phyloP scores from a whole-genome alignment of 2,797 vertebrate species.

The Tapirus indicus region DNA sequence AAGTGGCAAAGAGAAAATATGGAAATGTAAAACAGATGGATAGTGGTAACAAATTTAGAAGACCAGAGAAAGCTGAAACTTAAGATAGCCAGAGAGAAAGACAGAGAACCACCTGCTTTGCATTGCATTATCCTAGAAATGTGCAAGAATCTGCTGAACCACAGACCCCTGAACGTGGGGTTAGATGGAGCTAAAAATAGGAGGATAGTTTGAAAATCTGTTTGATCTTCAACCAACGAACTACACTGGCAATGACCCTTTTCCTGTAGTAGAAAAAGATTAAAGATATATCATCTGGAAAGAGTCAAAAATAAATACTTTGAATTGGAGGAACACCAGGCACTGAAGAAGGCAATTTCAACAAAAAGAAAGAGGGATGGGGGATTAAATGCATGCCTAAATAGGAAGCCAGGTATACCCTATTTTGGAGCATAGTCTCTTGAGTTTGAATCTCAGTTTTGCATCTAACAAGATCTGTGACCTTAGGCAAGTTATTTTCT shows the following conservation, averaged over 20 bases:
- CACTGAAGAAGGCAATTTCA: neutral
- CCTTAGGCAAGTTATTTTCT: neutral
- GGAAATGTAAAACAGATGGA: conserved; percentile 70
- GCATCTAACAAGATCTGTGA: neutral
- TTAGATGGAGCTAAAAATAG: neutral
- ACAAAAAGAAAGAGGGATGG: neutral
- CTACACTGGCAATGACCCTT: neutral
- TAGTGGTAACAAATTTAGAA: conserved; percentile 72
- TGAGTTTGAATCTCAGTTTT: neutral
- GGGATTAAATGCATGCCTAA: neutral
- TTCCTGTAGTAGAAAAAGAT: neutral
- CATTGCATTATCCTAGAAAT: conserved; percentile 61
- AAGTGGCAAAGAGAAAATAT: conserved; percentile 51
- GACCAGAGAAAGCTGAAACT: conserved; percentile 66
- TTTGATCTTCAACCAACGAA: neutral
- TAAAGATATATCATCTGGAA: neutral
- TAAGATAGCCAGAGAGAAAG: conserved; percentile 65
- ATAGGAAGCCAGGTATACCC: neutral
- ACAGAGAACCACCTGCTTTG: conserved; percentile 58
- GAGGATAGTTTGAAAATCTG: neutral
- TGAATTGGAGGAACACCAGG: neutral
- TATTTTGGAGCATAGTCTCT: neutral
- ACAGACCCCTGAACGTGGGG: neutral
- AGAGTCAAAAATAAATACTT: neutral
- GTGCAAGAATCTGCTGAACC: neutral